Evolutionary conservation across 2,113 vertebrate genomes (phyloP).

Genomic region (Steatornis caripensis): DNA sequence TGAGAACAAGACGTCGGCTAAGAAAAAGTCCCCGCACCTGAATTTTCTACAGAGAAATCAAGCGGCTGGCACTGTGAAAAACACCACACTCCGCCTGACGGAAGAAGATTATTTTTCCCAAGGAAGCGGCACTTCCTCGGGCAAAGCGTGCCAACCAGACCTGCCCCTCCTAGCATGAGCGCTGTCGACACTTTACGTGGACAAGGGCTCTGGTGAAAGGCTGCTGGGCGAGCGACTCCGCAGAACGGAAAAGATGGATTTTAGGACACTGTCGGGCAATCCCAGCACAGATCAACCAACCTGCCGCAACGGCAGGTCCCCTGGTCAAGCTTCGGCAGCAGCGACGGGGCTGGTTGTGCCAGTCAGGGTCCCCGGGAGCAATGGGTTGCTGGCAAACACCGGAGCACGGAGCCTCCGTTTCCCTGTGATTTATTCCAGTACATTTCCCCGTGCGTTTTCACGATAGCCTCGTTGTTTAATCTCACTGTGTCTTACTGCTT

Average conservation of each 20-base stretch:
- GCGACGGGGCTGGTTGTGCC: not conserved
- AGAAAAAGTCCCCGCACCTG: not conserved
- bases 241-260: not conserved
- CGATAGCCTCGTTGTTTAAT: not conserved
- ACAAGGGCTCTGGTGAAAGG: not conserved
- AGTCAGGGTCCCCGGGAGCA: not conserved
- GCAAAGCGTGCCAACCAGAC: not conserved
- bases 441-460: not conserved
- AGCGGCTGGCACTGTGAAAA: not conserved
- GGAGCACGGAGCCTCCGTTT: not conserved
- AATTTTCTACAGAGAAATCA: not conserved
- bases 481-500: not conserved
- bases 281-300: not conserved
- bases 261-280: not conserved
- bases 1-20: not conserved
- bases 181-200: rapidly evolving
- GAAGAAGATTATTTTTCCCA: not conserved
- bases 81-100: not conserved
- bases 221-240: not conserved
- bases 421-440: slow-evolving; percentile 11
- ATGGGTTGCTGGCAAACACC: rapidly evolving
- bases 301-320: not conserved
- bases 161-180: not conserved
- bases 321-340: not conserved
- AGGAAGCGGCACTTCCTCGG: not conserved